A percentile compares a stretch with the other conserved stretches of the same genome.
These are phyloP conservation scores for Drosophila koepferae DNA, from an alignment of 2,888 invertebrate species.

Conservation along the genomic window DNA sequence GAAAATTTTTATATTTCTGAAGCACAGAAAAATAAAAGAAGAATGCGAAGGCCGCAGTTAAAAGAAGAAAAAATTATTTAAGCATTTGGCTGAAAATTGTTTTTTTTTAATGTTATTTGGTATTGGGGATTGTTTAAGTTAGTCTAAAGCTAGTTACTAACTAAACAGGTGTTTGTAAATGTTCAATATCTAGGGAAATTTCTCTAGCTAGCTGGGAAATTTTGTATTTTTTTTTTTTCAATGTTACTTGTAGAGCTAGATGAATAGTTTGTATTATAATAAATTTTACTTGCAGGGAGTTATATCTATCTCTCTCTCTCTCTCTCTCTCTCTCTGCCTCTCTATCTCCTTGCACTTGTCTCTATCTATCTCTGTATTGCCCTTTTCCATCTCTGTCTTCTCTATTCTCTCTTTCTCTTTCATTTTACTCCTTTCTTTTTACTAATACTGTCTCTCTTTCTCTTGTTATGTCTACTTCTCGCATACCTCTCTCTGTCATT, in stretches of 20 bases:
- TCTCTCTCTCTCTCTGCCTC: too few species aligned
- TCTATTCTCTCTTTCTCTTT: not conserved
- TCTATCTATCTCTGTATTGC: not conserved
- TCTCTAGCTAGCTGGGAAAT: not conserved
- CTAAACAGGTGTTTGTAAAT: not conserved
- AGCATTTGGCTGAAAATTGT: not conserved
- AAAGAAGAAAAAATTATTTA: slow-evolving; percentile 6
- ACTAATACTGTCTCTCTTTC: not conserved
- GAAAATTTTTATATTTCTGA: slow-evolving; percentile 11
- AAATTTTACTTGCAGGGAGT: too few species aligned
- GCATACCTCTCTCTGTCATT: too few species aligned
- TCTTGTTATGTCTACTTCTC: not conserved
- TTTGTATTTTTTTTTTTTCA: not conserved
- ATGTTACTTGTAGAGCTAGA: not conserved
- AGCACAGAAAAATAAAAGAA: slow-evolving; percentile 6
- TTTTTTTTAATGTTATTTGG: not conserved
- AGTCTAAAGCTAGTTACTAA: not conserved
- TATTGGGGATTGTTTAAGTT: not conserved
- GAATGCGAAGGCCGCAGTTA: slow-evolving; percentile 15
- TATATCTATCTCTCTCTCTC: not conserved
- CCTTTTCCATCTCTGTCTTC: too few species aligned
- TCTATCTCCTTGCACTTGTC: rapidly evolving
- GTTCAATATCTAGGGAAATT: not conserved
- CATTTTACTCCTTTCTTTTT: too few species aligned
- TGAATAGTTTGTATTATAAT: too few species aligned